Evolutionary conservation across 2,113 vertebrate species (phyloP).

Genomic region (Vidua chalybeata): DNA sequence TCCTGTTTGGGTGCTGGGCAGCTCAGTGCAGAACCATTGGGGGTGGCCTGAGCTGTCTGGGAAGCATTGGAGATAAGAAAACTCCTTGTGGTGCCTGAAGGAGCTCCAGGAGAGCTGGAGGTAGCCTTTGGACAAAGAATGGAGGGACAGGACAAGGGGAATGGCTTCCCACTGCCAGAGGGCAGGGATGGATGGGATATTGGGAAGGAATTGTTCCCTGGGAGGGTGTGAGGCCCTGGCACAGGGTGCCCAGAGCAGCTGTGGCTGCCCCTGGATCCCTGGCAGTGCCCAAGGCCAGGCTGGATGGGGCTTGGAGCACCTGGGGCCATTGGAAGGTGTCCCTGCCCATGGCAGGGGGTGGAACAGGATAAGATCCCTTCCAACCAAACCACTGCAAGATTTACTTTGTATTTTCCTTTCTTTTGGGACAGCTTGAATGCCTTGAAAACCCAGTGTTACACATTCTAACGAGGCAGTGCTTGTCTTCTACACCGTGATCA

Average conservation of each 20-base stretch:
- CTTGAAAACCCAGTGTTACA: not conserved
- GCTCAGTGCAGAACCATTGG: not conserved
- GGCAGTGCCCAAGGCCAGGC: accelerated
- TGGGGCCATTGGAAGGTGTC: not conserved
- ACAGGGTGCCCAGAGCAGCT: not conserved
- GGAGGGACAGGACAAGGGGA: not conserved
- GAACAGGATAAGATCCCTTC: accelerated
- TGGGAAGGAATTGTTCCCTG: not conserved
- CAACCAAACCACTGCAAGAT: not conserved
- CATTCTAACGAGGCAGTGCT: not conserved
- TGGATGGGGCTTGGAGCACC: not conserved
- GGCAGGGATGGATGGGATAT: accelerated
- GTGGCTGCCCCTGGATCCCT: not conserved
- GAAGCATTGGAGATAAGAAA: not conserved
- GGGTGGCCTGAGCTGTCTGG: not conserved
- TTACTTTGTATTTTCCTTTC: not conserved
- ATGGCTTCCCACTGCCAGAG: not conserved
- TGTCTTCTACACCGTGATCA: not conserved
- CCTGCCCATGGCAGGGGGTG: not conserved
- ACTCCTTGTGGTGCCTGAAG: not conserved
- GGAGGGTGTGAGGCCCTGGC: not conserved
- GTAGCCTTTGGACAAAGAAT: not conserved
- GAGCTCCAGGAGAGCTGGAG: not conserved
- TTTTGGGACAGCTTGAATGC: not conserved
- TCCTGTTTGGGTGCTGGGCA: not conserved